Evolutionary conservation across 2,888 invertebrate genomes (phyloP).

Genomic region (Dinocampus coccinellae): DNA sequence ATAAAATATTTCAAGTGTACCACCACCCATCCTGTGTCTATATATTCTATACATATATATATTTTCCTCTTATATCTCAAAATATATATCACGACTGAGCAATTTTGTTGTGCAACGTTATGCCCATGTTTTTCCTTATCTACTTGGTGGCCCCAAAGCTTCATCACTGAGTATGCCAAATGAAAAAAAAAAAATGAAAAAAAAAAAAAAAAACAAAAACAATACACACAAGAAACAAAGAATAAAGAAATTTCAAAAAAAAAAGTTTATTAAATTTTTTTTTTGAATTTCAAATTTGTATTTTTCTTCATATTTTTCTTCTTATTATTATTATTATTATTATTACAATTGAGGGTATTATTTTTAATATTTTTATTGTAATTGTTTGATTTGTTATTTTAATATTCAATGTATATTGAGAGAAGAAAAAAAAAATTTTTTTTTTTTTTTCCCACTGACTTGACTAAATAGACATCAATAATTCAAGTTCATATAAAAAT

Average conservation of each 20-base stretch:
- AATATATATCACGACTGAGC: conserved; percentile 18
- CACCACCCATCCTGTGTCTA: conserved; percentile 14
- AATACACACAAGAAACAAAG: too few species aligned
- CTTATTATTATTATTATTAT: too few species aligned
- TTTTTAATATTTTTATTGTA: not conserved
- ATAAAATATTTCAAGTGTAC: conserved; percentile 47
- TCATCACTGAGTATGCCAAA: not conserved
- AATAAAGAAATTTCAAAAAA: too few species aligned
- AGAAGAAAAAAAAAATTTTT: not conserved
- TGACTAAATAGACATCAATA: conserved; percentile 12
- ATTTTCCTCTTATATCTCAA: not conserved
- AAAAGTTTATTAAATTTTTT: too few species aligned
- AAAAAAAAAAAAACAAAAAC: too few species aligned
- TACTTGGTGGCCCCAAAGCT: conserved; percentile 2
- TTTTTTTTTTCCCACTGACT: conserved; percentile 4
- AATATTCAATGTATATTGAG: not conserved
- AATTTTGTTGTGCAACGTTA: conserved; percentile 2
- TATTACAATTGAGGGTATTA: not conserved
- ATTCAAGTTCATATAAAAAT: conserved; percentile 2
- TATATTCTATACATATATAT: conserved; percentile 3
- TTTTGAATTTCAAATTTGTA: not conserved
- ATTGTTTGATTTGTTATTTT: not conserved
- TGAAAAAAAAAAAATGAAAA: not conserved
- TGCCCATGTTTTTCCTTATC: too few species aligned
- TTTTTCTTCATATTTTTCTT: too few species aligned